phyloP scores from a whole-genome alignment of 2,797 vertebrate genomes.

The Intellagama lesueurii region DNA sequence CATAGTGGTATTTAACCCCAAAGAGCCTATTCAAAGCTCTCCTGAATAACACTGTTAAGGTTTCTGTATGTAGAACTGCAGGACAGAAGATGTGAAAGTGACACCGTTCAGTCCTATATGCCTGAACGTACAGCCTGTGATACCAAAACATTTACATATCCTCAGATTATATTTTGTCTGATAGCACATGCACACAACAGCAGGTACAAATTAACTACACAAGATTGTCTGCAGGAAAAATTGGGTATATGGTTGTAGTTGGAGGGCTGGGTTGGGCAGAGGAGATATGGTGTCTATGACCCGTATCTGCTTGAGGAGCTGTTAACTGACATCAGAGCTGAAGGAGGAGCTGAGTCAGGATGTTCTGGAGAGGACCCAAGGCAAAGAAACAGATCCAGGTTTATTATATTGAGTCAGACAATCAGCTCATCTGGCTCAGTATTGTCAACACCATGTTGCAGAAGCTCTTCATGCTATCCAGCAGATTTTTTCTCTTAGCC shows the following conservation, averaged over 20 bases:
- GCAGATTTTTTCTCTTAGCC: no score
- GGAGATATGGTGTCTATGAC: not conserved
- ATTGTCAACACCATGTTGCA: no score
- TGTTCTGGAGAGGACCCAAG: no score
- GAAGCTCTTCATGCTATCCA: no score
- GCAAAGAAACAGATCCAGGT: no score
- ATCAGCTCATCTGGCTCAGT: no score
- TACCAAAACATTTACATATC: not conserved
- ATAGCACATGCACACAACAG: not conserved
- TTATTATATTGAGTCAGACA: no score
- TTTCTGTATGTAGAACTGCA: not conserved
- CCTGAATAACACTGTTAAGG: slow-evolving; percentile 21
- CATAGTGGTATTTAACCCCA: slow-evolving; percentile 37
- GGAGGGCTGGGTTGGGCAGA: not conserved
- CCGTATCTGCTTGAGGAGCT: not conserved
- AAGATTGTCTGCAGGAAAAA: not conserved
- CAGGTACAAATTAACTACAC: not conserved
- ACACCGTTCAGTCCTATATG: not conserved
- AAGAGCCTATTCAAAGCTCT: slow-evolving; percentile 11
- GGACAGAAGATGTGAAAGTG: not conserved
- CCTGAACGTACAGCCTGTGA: not conserved
- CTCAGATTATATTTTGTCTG: not conserved
- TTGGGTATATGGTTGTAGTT: not conserved
- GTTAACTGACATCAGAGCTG: no score
- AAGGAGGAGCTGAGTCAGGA: no score